Evolutionary conservation across 2,113 vertebrate genomes (phyloP), one percentile per base, ranked within the genome.

Genomic region (Solenodon paradoxus): DNA sequence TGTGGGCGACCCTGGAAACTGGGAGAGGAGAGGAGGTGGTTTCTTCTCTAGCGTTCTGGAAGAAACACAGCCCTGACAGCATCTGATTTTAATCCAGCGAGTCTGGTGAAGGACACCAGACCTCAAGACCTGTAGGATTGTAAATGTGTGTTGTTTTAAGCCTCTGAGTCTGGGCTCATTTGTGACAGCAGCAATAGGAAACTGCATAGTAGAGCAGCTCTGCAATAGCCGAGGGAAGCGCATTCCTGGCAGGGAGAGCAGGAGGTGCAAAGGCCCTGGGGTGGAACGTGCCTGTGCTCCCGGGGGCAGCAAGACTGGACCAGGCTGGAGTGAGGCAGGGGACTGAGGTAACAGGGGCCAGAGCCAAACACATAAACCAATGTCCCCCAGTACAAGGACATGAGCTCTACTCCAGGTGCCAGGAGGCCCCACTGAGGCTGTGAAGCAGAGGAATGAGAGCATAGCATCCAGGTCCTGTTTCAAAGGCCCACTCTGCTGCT

Each of bases 261-360:
- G 32, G 3, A 15, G 5, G 6, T 9, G 8, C 49, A 55, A 69
- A 79, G 45, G 12, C 10, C 11, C 42, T 26, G 38, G 47, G 40
- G 7, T 47, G 7, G 38, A 15, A 7, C 3, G 17, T 4, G 0
- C 13, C 63, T 35, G 15, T 47, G 7, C 49, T 81, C 38, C 13
- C 3, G 24, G n/a, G 32, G 5, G 15, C n/a, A 2, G 5, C 16
- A 42, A 12, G 22, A 2, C 32, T 17, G 7, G 42, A 9, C 42
- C 24, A 16, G 57, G 32, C 9, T 1, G 8, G 10, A 57, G 20
- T 2, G 45, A 59, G 9, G 32, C 59, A 2, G 17, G 53, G 17
- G 28, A 4, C 32, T 47, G 38, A 26, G n/a, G 28, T 42, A 9
- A 35, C 30, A 64, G 10, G 24, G 35, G 12, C 19, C 24, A 42